These are phyloP conservation scores for Limanda limanda DNA, from an alignment of 2,113 vertebrate genomes.

Conservation along the genomic window DNA sequence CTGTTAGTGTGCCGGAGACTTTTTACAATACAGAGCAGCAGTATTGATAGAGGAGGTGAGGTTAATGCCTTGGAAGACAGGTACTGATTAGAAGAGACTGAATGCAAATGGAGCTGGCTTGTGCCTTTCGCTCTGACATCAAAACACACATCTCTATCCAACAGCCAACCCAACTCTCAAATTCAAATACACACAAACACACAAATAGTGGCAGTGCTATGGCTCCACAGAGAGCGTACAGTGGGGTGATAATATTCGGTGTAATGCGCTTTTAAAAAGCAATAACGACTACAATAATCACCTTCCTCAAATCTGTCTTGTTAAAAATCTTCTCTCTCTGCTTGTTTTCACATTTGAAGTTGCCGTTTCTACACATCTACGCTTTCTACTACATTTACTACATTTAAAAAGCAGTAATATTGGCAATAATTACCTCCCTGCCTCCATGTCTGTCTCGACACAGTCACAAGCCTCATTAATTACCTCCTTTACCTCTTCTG, in stretches of 20 bases:
- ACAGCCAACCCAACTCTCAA: not conserved
- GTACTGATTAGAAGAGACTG: conserved; percentile 1
- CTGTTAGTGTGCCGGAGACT: too few species aligned
- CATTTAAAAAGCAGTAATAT: conserved; percentile 61
- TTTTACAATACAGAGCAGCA: too few species aligned
- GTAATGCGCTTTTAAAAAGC: conserved; percentile 69
- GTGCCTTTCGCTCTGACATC: too few species aligned
- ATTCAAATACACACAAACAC: conserved; percentile 21
- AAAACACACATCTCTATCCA: not conserved
- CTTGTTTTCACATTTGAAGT: conserved; percentile 47
- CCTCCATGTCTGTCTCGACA: conserved; percentile 26
- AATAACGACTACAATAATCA: conserved; percentile 65
- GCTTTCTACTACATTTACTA: conserved; percentile 28
- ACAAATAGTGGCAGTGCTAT: conserved; percentile 26
- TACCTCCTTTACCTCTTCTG: conserved; percentile 53
- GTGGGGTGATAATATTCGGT: conserved; percentile 58
- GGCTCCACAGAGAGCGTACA: conserved; percentile 61
- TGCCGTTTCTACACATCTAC: conserved; percentile 31
- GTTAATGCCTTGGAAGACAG: too few species aligned
- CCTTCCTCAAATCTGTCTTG: conserved; percentile 60
- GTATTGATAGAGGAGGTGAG: too few species aligned
- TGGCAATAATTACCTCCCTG: conserved; percentile 50
- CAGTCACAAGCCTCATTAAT: conserved; percentile 35
- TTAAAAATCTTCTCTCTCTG: conserved; percentile 58
- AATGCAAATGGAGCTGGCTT: not conserved